phyloP scores from a whole-genome alignment of 2,113 vertebrate genomes.

The Cettia cetti region DNA sequence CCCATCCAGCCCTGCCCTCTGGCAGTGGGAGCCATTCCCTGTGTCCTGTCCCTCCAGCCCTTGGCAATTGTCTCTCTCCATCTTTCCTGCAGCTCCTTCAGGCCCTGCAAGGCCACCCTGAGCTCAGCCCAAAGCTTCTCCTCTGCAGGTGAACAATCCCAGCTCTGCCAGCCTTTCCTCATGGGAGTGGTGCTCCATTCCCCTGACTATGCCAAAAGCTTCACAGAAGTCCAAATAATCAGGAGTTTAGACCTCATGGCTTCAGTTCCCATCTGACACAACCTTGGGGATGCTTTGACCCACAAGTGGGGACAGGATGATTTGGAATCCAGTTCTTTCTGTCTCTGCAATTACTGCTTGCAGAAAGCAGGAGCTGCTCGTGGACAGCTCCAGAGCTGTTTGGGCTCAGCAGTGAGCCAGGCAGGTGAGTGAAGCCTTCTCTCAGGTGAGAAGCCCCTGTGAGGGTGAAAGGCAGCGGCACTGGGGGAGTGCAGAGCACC shows the following conservation, averaged over 20 bases:
- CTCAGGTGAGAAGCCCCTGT: not conserved
- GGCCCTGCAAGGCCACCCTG: accelerated
- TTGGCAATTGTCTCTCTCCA: not conserved
- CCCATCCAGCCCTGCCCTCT: too few species aligned
- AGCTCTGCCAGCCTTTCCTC: not conserved
- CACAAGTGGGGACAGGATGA: not conserved
- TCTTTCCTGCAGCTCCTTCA: not conserved
- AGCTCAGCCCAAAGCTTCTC: not conserved
- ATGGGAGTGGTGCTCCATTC: not conserved
- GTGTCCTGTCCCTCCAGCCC: not conserved
- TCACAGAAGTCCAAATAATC: not conserved
- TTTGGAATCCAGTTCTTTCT: not conserved
- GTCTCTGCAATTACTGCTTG: not conserved
- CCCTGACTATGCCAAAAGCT: not conserved
- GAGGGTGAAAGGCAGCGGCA: not conserved
- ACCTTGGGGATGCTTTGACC: not conserved
- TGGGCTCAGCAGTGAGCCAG: not conserved
- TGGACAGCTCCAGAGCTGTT: not conserved
- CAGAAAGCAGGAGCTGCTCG: not conserved
- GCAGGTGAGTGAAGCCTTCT: not conserved
- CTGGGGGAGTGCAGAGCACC: not conserved
- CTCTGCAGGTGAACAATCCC: not conserved
- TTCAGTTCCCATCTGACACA: not conserved
- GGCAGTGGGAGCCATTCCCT: not conserved
- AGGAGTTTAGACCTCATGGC: not conserved